Conservation (phyloP, 2,888 invertebrate species). For the Euzophera pinguis region DNA sequence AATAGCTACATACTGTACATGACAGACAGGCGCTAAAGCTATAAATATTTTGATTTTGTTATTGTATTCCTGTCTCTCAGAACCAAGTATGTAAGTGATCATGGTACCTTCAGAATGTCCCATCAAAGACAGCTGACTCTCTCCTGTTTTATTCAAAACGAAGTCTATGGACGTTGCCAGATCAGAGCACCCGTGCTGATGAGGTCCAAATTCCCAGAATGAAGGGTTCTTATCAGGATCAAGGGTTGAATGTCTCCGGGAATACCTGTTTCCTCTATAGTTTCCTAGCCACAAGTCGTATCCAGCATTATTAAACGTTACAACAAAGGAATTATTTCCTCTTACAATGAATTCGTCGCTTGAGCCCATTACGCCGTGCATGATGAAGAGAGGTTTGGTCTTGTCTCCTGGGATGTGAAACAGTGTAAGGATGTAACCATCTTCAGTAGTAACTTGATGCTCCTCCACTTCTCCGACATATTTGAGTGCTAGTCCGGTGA, state of each 20-base stretch:
- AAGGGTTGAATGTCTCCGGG: conserved; percentile 61
- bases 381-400: conserved; percentile 25
- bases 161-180: conserved; percentile 78
- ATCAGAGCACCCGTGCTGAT: conserved; percentile 84
- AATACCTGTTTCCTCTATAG: conserved; percentile 79
- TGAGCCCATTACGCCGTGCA: conserved; percentile 30
- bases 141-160: conserved; percentile 52
- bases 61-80: conserved; percentile 73
- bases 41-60: conserved; percentile 68
- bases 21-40: conserved; percentile 36
- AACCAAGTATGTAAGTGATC: conserved; percentile 66
- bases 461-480: conserved; percentile 23
- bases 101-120: conserved; percentile 84
- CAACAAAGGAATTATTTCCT: conserved; percentile 28
- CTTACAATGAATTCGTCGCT: conserved; percentile 31
- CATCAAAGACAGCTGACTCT: conserved; percentile 75
- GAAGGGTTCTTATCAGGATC: conserved; percentile 37
- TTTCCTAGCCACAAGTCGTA: conserved; percentile 55
- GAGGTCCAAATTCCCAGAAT: conserved; percentile 78
- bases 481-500: conserved; percentile 24
- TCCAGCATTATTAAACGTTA: conserved; percentile 54
- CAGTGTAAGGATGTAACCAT: conserved; percentile 32
- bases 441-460: conserved; percentile 28
- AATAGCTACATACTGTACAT: conserved; percentile 17
- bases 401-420: conserved; percentile 29